These are phyloP conservation scores for Gyrodactylus salaris DNA, from an alignment of 1,140 invertebrate genomes.

Conservation along the genomic window DNA sequence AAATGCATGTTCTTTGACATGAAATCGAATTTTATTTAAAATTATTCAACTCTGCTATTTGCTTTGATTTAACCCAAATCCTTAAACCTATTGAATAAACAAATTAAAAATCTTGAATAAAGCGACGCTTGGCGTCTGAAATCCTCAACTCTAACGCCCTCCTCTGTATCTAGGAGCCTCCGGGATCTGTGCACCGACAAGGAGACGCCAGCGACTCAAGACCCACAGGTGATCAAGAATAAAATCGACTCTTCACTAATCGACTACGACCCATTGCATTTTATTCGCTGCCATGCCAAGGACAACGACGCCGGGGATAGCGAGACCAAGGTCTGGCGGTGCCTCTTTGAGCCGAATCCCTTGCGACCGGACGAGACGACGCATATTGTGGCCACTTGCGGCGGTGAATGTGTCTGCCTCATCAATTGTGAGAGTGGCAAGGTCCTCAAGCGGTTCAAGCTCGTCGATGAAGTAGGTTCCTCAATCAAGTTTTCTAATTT, in stretches of 20 bases:
- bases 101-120: too few relatives aligned
- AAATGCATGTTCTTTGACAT: too few relatives aligned
- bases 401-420: slow-evolving; percentile 23
- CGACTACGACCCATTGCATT: slow-evolving; percentile 13
- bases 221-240: background rate
- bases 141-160: too few relatives aligned
- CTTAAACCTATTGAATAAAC: too few relatives aligned
- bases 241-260: background rate
- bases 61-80: too few relatives aligned
- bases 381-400: slow-evolving; percentile 23
- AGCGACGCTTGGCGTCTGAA: too few relatives aligned
- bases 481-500: background rate
- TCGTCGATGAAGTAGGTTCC: slow-evolving; percentile 9
- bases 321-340: slow-evolving; percentile 21
- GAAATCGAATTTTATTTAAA: too few relatives aligned
- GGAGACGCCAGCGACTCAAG: background rate
- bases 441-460: slow-evolving; percentile 21
- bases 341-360: slow-evolving; percentile 21
- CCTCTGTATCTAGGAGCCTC: background rate
- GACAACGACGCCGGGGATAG: slow-evolving; percentile 13
- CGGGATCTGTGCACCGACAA: background rate
- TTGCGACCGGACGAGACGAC: slow-evolving; percentile 14
- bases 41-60: too few relatives aligned
- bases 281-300: slow-evolving; percentile 14
- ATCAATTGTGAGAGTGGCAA: slow-evolving; percentile 21